These are phyloP conservation scores for Drosophila picticornis DNA, from an alignment of 2,888 invertebrate genomes.

Conservation along the genomic window DNA sequence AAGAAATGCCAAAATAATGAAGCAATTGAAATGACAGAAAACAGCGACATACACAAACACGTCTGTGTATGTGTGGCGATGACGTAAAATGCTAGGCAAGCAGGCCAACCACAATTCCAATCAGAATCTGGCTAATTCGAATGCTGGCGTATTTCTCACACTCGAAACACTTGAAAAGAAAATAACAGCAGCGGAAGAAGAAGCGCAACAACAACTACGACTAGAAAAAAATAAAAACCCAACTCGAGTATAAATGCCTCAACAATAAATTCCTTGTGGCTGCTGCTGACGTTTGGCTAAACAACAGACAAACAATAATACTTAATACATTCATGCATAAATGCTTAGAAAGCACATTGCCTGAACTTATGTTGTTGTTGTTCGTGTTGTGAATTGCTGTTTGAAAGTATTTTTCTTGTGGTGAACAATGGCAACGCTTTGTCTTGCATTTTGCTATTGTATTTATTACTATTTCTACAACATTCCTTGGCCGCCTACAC, in stretches of 20 bases:
- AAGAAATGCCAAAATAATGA: constrained; percentile 45
- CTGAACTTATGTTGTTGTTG: constrained; percentile 1
- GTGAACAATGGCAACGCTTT: constrained; percentile 66
- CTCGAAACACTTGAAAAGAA: constrained; percentile 48
- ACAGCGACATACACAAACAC: constrained; percentile 38
- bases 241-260: constrained; percentile 68
- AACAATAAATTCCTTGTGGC: constrained; percentile 78
- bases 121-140: constrained; percentile 76
- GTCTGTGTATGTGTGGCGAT: constrained; percentile 29
- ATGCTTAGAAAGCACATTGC: constrained; percentile 34
- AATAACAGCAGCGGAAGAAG: constrained; percentile 18
- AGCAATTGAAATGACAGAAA: constrained; percentile 66
- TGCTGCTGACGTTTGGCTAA: constrained; percentile 50
- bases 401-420: constrained; percentile 36
- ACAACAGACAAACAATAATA: constrained; percentile 26
- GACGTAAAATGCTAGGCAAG: constrained; percentile 65
- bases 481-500: constrained; percentile 56
- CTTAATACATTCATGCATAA: constrained; percentile 15
- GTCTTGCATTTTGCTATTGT: constrained; percentile 49
- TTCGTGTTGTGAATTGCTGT: constrained; percentile 31
- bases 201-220: constrained; percentile 9
- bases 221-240: constrained; percentile 42
- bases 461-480: not conserved
- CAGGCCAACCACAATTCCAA: constrained; percentile 47
- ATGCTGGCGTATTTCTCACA: constrained; percentile 67